phyloP scores from a whole-genome alignment of 2,888 invertebrate genomes.

The Leptarthrus brevirostris region DNA sequence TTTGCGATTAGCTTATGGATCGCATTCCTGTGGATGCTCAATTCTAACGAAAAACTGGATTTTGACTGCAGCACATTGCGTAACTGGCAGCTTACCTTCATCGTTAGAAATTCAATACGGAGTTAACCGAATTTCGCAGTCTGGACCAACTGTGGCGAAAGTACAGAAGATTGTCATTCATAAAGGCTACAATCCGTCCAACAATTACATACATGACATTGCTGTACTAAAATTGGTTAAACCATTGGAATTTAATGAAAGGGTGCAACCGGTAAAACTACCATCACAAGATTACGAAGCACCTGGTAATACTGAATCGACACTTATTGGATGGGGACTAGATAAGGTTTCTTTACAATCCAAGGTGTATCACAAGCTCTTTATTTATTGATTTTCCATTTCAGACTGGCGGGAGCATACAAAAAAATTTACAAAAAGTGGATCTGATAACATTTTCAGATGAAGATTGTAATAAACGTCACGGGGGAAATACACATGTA shows the following conservation, averaged over 20 bases:
- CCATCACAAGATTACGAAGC: conserved; percentile 56
- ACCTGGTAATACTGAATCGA: conserved; percentile 57
- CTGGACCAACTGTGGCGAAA: conserved; percentile 58
- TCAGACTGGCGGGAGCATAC: conserved; percentile 56
- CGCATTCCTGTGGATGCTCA: conserved; percentile 61
- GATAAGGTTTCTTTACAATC: no score
- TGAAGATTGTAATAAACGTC: conserved; percentile 62
- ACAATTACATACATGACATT: conserved; percentile 65
- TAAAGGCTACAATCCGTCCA: conserved; percentile 58
- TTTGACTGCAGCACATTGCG: conserved; percentile 63
- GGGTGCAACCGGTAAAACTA: conserved; percentile 59
- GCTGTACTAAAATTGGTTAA: conserved; percentile 62
- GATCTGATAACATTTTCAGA: conserved; percentile 63
- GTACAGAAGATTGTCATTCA: conserved; percentile 62
- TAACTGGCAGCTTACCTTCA: conserved; percentile 48
- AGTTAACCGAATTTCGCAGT: conserved; percentile 55
- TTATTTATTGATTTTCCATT: neutral
- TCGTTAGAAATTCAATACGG: conserved; percentile 59
- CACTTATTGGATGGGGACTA: conserved; percentile 63
- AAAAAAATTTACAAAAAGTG: conserved; percentile 63
- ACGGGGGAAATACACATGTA: conserved; percentile 59
- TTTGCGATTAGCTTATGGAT: conserved; percentile 53
- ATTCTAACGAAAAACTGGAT: conserved; percentile 59
- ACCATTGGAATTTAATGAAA: conserved; percentile 58
- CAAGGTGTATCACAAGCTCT: no score